Evolutionary conservation across 37 sponge, comb jelly and placozoan genomes (phyloP), one percentile per base, ranked within the genome.

Genomic region (Ephydatia muelleri): DNA sequence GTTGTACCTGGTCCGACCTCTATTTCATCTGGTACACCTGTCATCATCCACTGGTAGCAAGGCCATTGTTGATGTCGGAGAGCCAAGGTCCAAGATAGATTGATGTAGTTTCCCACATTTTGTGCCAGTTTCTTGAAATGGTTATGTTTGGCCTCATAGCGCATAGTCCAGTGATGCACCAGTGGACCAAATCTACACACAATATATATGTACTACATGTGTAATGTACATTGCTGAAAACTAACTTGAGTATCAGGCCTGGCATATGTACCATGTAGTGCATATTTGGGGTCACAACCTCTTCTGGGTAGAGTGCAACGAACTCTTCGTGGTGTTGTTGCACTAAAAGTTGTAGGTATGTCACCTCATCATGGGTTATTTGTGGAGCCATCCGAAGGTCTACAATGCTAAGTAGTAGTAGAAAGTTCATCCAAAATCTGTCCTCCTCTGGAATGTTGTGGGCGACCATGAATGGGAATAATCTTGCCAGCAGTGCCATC

Each of bases 81-180:
- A 57, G 79, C 64, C 16, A 79, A 65, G 30, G 79, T 26, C 65
- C 66, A 79, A 14, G 34, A 27, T 28, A 79, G 11, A 27, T 79
- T 79, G 32, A 79, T 79, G 66, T 64, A 79, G 31, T 79, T 79
- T 1, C 79, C 79, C 27, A 79, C 57, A 36, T 49, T 64, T 26
- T 77, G 78, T 38, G 78, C 78, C 48, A 77, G 21, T 31, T 77
- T 77, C 78, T 77, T 77, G 49, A 77, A 77, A 11, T 77, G 47
- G 12, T 9, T 35, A 25, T 77, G 78, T 11, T 29, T 34, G 25
- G 78, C 49, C 48, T 77, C 78, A 77, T 77, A 77, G 2, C 49
- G 4, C 78, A 77, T 77, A 12, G 78, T 77, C 78, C 78, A 77
- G 78, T 77, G 78, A 22, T 49, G 16, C 26, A 77, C 78, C 49